Base-by-base conservation (phyloP, 2,113 vertebrate species). In the Callipepla californica region DNA sequence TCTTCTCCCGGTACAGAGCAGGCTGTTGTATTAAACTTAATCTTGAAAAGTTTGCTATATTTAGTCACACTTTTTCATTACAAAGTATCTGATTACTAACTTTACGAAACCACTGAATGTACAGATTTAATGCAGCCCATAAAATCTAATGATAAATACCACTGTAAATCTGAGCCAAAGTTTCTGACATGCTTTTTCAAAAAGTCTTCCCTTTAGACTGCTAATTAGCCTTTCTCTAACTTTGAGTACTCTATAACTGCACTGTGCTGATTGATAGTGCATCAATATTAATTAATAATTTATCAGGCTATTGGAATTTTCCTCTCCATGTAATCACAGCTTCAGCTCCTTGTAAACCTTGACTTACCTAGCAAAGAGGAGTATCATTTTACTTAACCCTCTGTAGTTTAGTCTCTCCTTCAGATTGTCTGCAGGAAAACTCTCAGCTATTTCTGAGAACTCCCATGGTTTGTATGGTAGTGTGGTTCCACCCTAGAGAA, bases 201-300 rank as follows among this genome's bases (percentile, higher is more conserved):
- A 65, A 73, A 72, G n/a, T 83, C 50, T 96, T 89, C 74, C 72
- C 86, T 91, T 77, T 68, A 78, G 85, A 92, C 94, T 90, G 82
- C 90, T 93, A 93, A 70, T 96, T 91, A 97, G 87, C 76, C 58
- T 96, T 85, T 74, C 62, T 95, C 93, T 88, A 96, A 84, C 70
- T 94, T 77, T 78, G 93, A 91, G 93, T 93, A 86, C 44, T 92
- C 89, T 87, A 89, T 94, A 96, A 97, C 96, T 96, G 96, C 88
- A 90, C 78, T 93, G 38, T 61, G 21, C 78, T 92, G 92, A 94
- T 89, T 94, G 97, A 97, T 78, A 77, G 77, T 75, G 75, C 68
- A 91, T 97, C 97, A 50, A 97, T 97, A 96, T 93, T 90, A 91
- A 96, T 98, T 96, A 95, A 98, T 98, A 97, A 98, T 98, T 97